These are phyloP conservation scores for Eristalis intricaria DNA, from an alignment of 2,888 invertebrate genomes.

Conservation along the genomic window DNA sequence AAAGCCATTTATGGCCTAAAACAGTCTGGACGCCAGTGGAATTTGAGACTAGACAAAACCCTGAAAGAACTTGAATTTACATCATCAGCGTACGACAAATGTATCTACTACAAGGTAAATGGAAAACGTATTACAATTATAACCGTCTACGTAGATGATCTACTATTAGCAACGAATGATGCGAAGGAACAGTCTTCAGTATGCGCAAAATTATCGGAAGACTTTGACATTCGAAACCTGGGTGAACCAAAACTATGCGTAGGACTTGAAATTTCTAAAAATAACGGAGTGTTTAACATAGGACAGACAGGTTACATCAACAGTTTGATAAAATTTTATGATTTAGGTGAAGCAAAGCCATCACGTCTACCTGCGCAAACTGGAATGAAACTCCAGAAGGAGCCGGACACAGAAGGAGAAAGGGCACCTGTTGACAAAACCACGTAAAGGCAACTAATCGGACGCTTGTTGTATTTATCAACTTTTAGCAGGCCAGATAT, in stretches of 20 bases:
- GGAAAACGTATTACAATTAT: background rate
- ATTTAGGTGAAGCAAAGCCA: conserved; percentile 25
- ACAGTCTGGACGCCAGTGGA: conserved; percentile 31
- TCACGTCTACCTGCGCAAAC: conserved; percentile 15
- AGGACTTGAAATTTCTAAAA: conserved; percentile 34
- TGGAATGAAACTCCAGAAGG: conserved; percentile 30
- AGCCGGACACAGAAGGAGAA: conserved; percentile 33
- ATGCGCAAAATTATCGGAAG: background rate
- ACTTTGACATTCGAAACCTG: conserved; percentile 38
- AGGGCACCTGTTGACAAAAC: conserved; percentile 29
- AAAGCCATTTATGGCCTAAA: conserved; percentile 37
- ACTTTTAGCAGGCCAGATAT: too few relatives aligned
- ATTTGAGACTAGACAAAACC: conserved; percentile 20
- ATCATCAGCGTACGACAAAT: conserved; percentile 13
- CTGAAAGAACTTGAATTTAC: conserved; percentile 13
- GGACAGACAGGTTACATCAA: conserved; percentile 36
- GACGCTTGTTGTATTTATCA: too few relatives aligned
- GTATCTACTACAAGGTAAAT: conserved; percentile 1
- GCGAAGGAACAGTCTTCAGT: background rate
- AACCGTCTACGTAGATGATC: background rate
- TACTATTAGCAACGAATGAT: conserved; percentile 4
- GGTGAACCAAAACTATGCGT: conserved; percentile 40
- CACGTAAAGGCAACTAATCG: conserved; percentile 17
- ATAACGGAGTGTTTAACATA: conserved; percentile 18
- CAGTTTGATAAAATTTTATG: conserved; percentile 23